Base-by-base conservation (phyloP, 2,797 vertebrate species). In the Mastacembelus armatus region DNA sequence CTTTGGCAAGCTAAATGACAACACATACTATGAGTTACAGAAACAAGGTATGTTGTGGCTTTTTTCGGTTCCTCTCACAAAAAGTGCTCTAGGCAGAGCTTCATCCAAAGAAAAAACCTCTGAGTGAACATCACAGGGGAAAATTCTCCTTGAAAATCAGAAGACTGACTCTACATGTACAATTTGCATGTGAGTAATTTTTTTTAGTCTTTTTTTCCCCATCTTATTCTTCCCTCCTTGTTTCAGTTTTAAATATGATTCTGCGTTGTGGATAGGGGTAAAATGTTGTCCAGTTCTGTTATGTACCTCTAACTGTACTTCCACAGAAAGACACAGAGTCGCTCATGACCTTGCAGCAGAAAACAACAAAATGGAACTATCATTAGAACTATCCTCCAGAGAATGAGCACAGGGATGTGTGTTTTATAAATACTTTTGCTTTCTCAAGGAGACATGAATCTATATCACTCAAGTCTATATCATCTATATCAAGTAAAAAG, bases 81-180 rank as follows among this genome's bases (percentile, higher is more conserved):
- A 50, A 60, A 56, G 32, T 39, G 33, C 44, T 66, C 26, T n/a
- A 40, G 55, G 62, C 39, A 55, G 24, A 44, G 26, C 27, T 47
- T 56, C 12, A 57, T 33, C 26, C 50, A 49, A 30, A 15, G 30
- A 42, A 51, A 70, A 49, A 44, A n/a, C 47, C 14, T 58, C 35
- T 59, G 40, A 66, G 66, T 66, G 49, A 66, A 54, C 18, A 70
- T 76, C 55, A 69, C 59, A 59, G 12, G n/a, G 11, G n/a, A 42
- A 6, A 27, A 18, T 42, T 58, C 48, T 16, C 16, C 30, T 65
- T 26, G 12, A 57, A 59, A 55, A 39, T 33, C 12, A 61, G 32
- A 51, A 7, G 10, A 40, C 38, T 39, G 51, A 22, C 43, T 63
- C 29, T 18, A 48, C 29, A 21, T 12, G 24, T 27, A 16, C 24